Percentiles rank a stretch among this genome's conserved stretches.
Evolutionary conservation across 2,797 vertebrate genomes (phyloP).

Genomic region (Phataginus tetradactyla): DNA sequence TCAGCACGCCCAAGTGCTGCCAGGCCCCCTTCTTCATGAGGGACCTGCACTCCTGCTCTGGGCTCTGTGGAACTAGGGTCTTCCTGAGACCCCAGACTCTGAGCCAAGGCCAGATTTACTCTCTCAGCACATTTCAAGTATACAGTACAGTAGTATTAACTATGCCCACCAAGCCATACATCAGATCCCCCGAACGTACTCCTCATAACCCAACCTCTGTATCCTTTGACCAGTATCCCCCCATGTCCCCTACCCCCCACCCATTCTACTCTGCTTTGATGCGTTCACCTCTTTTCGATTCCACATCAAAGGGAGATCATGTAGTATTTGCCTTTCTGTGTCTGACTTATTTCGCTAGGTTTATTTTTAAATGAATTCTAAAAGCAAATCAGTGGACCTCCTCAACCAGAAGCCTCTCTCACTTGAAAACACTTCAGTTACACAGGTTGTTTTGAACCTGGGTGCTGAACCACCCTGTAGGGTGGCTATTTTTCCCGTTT

Average conservation of each 20-base stretch:
- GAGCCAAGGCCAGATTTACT: neutral
- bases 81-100: neutral
- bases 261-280: neutral
- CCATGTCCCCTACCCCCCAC: no score
- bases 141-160: neutral
- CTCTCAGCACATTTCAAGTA: neutral
- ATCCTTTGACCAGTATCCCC: neutral
- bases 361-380: neutral
- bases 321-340: neutral
- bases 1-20: fast-evolving
- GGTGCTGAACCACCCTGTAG: neutral
- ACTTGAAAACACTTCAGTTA: neutral
- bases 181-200: neutral
- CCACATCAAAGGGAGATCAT: no score
- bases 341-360: neutral
- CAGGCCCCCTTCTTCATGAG: neutral
- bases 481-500: neutral
- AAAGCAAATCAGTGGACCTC: neutral
- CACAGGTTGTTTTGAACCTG: neutral
- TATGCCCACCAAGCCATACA: fast-evolving
- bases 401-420: neutral
- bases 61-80: neutral
- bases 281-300: neutral
- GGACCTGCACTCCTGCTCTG: neutral
- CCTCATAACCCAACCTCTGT: neutral